phyloP scores from a whole-genome alignment of 2,113 vertebrate species.

The Phyllopteryx taeniolatus region DNA sequence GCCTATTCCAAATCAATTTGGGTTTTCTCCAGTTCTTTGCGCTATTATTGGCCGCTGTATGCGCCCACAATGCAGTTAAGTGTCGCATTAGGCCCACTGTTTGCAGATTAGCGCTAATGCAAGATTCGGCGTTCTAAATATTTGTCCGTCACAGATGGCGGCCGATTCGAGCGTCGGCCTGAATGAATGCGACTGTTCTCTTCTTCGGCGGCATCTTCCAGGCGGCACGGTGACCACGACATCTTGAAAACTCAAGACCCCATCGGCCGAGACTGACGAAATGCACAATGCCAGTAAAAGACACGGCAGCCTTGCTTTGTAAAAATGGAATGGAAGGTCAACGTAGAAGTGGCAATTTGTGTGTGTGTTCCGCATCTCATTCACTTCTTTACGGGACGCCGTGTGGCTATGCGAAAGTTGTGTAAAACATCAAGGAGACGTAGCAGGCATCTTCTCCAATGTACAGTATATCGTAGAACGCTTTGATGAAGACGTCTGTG shows the following conservation, averaged over 20 bases:
- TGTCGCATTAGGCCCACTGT: slow-evolving; percentile 5
- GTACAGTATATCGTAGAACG: too few relatives aligned
- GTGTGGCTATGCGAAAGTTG: not conserved
- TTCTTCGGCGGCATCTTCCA: slow-evolving; percentile 60
- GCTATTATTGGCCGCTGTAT: slow-evolving; percentile 18
- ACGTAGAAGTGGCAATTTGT: not conserved
- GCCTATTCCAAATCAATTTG: slow-evolving; percentile 36
- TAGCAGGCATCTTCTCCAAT: too few relatives aligned
- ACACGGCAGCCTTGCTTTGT: not conserved
- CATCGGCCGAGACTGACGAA: not conserved
- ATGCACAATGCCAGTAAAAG: not conserved
- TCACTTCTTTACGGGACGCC: not conserved
- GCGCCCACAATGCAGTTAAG: not conserved
- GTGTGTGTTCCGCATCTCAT: not conserved
- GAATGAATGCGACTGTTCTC: slow-evolving; percentile 44
- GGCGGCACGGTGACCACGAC: slow-evolving; percentile 50
- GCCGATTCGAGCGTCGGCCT: slow-evolving; percentile 47
- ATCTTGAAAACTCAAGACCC: slow-evolving; percentile 54
- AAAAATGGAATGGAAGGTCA: not conserved
- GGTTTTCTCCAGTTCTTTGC: slow-evolving; percentile 23
- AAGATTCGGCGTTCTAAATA: slow-evolving; percentile 26
- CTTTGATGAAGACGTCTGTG: too few relatives aligned
- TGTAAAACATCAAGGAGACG: not conserved
- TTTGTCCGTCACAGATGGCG: slow-evolving; percentile 51
- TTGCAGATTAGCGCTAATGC: slow-evolving; percentile 16